Conservation (phyloP, 2,888 invertebrate genomes). For the Nymphalis c-album region DNA sequence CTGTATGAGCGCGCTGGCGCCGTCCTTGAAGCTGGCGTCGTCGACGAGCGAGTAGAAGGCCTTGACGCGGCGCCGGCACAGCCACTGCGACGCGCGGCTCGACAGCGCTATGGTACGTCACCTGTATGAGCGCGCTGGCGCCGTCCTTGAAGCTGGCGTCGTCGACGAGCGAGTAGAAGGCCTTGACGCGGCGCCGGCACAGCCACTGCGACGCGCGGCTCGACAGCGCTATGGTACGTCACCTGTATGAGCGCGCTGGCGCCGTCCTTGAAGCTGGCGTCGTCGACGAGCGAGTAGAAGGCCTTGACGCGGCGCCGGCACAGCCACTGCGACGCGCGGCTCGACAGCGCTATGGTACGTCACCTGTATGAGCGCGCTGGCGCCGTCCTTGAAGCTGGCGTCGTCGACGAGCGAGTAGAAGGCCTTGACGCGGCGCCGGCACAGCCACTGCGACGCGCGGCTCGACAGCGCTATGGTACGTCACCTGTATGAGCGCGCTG, state of each 20-base stretch:
- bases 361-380: constrained; percentile 90
- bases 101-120: too few species aligned
- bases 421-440: constrained; percentile 92
- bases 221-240: too few species aligned
- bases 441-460: constrained; percentile 91
- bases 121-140: constrained; percentile 91
- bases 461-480: too few species aligned
- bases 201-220: constrained; percentile 92
- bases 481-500: constrained; percentile 90
- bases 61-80: constrained; percentile 91
- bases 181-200: constrained; percentile 91
- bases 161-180: constrained; percentile 94
- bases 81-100: constrained; percentile 91
- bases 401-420: constrained; percentile 94
- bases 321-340: constrained; percentile 91
- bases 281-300: constrained; percentile 93
- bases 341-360: too few species aligned
- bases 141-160: constrained; percentile 89
- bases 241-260: constrained; percentile 91
- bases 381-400: constrained; percentile 88
- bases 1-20: constrained; percentile 92
- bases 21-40: constrained; percentile 88
- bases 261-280: constrained; percentile 88
- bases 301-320: constrained; percentile 92
- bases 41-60: constrained; percentile 95